A percentile compares a stretch with the other conserved stretches of the same genome.
Conservation (phyloP, 2,113 vertebrate genomes). For the Alligator mississippiensis region DNA sequence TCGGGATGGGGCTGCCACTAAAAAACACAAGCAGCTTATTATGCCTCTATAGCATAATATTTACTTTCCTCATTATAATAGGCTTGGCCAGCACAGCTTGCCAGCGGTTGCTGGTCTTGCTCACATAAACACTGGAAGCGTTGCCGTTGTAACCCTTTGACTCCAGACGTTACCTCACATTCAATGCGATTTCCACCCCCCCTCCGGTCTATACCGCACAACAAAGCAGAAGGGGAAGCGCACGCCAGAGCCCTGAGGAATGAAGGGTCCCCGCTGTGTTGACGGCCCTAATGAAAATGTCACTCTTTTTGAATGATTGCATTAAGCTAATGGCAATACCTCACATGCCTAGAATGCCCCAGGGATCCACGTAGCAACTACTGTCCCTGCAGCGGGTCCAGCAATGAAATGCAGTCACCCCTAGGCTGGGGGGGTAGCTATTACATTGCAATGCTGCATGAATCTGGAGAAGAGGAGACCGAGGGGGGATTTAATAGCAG, state of each 20-base stretch:
- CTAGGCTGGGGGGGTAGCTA: not conserved
- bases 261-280: not conserved
- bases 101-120: not conserved
- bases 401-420: not conserved
- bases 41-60: not conserved
- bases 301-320: not conserved
- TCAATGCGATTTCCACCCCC: not conserved
- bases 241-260: not conserved
- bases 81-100: not conserved
- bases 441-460: not conserved
- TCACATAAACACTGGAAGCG: not conserved
- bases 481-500: too few species aligned
- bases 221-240: not conserved
- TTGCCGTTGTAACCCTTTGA: not conserved
- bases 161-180: not conserved
- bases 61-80: not conserved
- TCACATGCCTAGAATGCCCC: not conserved
- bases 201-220: not conserved
- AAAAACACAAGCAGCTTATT: not conserved
- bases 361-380: not conserved
- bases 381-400: not conserved
- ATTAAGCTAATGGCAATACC: not conserved
- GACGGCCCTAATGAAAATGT: not conserved
- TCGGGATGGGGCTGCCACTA: not conserved
- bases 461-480: too few species aligned